phyloP scores from a whole-genome alignment of 2,113 vertebrate species.

The Campylorhamphus procurvoides region DNA sequence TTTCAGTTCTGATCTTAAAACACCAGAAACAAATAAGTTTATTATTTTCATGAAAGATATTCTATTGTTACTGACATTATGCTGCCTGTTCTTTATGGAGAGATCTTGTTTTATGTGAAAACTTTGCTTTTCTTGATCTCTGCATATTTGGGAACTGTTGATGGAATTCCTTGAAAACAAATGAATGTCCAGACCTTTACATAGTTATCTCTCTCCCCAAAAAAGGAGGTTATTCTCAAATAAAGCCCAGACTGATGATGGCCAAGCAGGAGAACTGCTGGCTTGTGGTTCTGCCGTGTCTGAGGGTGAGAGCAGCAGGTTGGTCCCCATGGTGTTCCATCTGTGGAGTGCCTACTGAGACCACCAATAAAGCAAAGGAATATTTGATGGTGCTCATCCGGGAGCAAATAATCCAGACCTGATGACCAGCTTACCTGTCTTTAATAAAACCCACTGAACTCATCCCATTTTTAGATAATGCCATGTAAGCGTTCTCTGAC shows the following conservation, averaged over 20 bases:
- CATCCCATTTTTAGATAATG: rapidly evolving
- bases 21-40: not conserved
- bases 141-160: not conserved
- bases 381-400: not conserved
- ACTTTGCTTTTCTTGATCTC: not conserved
- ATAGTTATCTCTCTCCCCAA: not conserved
- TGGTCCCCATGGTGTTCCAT: rapidly evolving
- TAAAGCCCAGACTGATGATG: not conserved
- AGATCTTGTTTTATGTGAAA: not conserved
- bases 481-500: rapidly evolving
- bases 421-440: not conserved
- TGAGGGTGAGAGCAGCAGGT: not conserved
- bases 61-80: not conserved
- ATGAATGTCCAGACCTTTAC: not conserved
- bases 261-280: not conserved
- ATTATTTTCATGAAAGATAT: not conserved
- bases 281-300: not conserved
- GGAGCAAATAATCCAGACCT: not conserved
- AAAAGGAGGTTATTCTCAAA: not conserved
- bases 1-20: not conserved
- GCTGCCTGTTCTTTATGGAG: not conserved
- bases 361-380: not conserved
- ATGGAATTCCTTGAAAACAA: not conserved
- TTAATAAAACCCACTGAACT: not conserved
- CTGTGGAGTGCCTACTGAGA: rapidly evolving